Evolutionary conservation across 30 jellyfish, hydroid and myxozoan genomes (phyloP).

Genomic region (Pseudorhiza aurosa): DNA sequence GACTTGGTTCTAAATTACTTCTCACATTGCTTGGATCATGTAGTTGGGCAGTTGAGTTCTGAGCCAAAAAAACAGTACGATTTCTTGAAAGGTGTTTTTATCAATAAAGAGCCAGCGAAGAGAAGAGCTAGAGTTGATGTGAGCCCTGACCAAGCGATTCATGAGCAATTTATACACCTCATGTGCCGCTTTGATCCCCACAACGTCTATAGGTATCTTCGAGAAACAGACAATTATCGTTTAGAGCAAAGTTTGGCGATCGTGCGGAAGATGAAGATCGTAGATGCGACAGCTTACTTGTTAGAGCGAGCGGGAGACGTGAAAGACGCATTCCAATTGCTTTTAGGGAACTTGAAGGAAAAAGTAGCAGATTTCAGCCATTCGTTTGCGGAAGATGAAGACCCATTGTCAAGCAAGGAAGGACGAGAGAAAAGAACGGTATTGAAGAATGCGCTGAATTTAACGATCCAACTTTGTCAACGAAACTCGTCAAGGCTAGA

Average conservation of each 20-base stretch:
- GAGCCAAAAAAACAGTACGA: constrained; percentile 80
- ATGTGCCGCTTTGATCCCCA: constrained; percentile 91
- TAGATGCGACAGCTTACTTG: constrained; percentile 89
- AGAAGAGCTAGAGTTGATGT: constrained; percentile 23
- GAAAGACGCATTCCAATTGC: constrained; percentile 82
- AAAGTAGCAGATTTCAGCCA: constrained; percentile 68
- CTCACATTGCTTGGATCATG: constrained; percentile 61
- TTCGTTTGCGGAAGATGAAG: constrained; percentile 60
- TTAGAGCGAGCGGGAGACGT: constrained; percentile 94
- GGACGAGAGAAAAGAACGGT: constrained; percentile 46
- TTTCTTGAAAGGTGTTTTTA: constrained; percentile 89
- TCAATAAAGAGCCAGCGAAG: constrained; percentile 51
- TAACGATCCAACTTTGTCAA: constrained; percentile 77
- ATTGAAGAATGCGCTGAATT: constrained; percentile 45
- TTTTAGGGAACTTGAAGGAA: constrained; percentile 66
- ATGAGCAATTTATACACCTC: constrained; percentile 86
- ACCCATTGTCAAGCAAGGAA: constrained; percentile 67
- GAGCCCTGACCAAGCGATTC: constrained; percentile 64
- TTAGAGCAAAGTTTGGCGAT: constrained; percentile 88
- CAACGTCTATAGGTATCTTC: constrained; percentile 75
- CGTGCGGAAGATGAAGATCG: constrained; percentile 70
- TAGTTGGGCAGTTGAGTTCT: constrained; percentile 63
- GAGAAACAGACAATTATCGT: constrained; percentile 85
- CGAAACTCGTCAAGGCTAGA: constrained; percentile 88
- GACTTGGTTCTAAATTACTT: constrained; percentile 65